phyloP scores from a whole-genome alignment of 1,140 invertebrate species.

The Macrostomum lignano region DNA sequence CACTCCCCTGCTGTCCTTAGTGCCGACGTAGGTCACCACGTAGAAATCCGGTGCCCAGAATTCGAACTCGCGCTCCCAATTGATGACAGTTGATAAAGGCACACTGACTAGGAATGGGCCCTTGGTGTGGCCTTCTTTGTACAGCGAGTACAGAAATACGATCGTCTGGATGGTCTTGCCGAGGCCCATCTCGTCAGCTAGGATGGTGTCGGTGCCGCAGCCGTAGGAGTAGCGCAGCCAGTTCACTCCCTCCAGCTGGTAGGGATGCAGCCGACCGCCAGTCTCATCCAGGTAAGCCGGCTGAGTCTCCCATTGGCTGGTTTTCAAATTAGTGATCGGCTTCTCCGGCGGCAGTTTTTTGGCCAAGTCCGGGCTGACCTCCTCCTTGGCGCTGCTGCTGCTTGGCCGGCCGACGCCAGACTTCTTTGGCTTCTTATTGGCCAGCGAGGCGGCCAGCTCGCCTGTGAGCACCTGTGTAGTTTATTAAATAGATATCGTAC shows the following conservation, averaged over 20 bases:
- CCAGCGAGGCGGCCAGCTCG: too few species aligned
- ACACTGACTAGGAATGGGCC: slow-evolving; percentile 87
- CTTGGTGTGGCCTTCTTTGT: slow-evolving; percentile 87
- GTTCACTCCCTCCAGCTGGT: slow-evolving; percentile 64
- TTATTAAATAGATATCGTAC: too few species aligned
- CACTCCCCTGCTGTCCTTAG: slow-evolving; percentile 69
- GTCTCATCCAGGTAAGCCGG: slow-evolving; percentile 56
- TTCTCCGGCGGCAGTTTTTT: slow-evolving; percentile 6
- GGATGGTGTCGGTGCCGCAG: slow-evolving; percentile 78
- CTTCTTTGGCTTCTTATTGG: too few species aligned
- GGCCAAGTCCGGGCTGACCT: neutral
- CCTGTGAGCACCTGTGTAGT: too few species aligned
- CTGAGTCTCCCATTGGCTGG: slow-evolving; percentile 65
- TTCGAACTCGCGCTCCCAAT: slow-evolving; percentile 99
- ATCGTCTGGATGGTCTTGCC: slow-evolving; percentile 99
- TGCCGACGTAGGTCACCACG: slow-evolving; percentile 88
- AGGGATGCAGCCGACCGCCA: slow-evolving; percentile 73
- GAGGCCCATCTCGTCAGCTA: slow-evolving; percentile 96
- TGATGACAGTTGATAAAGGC: slow-evolving; percentile 88
- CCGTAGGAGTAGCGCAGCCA: slow-evolving; percentile 75
- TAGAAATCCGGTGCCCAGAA: slow-evolving; percentile 99
- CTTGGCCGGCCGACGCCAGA: too few species aligned
- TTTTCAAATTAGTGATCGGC: slow-evolving; percentile 29
- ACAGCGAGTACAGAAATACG: slow-evolving; percentile 80
- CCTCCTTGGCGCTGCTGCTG: neutral